A percentile compares a stretch with the other conserved stretches of the same genome.
These are phyloP conservation scores for Eumerus sabulonum DNA, from an alignment of 2,888 invertebrate species.

Conservation along the genomic window DNA sequence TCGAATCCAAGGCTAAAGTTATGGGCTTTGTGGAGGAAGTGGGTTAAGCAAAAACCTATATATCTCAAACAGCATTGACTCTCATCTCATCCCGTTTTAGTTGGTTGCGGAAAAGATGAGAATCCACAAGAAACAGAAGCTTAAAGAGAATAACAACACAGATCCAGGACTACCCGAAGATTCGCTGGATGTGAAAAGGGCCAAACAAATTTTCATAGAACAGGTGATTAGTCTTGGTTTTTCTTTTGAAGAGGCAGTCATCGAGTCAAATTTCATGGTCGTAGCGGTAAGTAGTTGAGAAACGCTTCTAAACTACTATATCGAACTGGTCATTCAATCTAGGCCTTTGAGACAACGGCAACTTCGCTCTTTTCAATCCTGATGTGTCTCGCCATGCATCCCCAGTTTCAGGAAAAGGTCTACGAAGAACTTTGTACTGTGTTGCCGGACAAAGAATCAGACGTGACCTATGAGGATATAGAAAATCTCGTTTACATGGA, in stretches of 20 bases:
- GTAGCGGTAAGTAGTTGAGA: constrained; percentile 70
- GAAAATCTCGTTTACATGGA: constrained; percentile 70
- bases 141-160: neutral
- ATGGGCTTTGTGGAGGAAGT: neutral
- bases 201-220: too few species aligned
- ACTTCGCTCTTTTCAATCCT: constrained; percentile 70
- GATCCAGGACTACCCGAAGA: neutral
- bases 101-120: neutral
- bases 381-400: constrained; percentile 71
- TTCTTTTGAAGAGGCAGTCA: neutral
- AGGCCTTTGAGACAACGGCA: constrained; percentile 1
- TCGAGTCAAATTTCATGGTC: constrained; percentile 74
- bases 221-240: too few species aligned
- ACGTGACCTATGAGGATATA: constrained; percentile 64
- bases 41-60: too few species aligned
- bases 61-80: too few species aligned
- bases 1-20: neutral
- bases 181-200: neutral
- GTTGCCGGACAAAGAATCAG: constrained; percentile 53
- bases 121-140: neutral
- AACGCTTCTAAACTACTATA: too few species aligned
- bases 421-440: constrained; percentile 71
- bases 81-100: too few species aligned
- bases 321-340: too few species aligned
- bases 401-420: constrained; percentile 70